Evolutionary conservation across 2,113 vertebrate genomes (phyloP), one percentile per base, ranked within the genome.

Genomic region (Nannobrachium achirus): DNA sequence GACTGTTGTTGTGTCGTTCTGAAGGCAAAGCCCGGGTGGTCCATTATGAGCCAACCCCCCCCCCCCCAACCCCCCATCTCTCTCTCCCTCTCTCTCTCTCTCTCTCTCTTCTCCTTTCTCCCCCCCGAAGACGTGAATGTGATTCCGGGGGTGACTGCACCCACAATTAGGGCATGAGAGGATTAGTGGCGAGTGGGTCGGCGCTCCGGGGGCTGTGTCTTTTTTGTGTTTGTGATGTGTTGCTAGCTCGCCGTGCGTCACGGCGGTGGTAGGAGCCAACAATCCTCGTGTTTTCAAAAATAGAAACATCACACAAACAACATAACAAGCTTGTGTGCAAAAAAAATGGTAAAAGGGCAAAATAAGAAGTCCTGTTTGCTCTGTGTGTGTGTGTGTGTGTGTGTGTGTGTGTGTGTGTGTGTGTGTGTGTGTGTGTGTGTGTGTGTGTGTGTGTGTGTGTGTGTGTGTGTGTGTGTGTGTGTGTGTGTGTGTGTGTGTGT

Each of bases 111-210:
- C 10, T 2, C 13, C 13, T 56, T 8, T 18, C 11, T 46, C 19
- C 50, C 55, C 19, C 50, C 55, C 33, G 1, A 61, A 80, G 78
- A 84, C 60, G 69, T 79, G 67, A 87, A 81, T 88, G 69, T 79
- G 67, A 87, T 80, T 88, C 75, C 69, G 79, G 83, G n/a, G 84
- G 81, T 81, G 84, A 80, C 61, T 73, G 75, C 68, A 75, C 66
- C 78, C 81, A 86, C 84, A 89, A 87, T 90, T 88, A 88, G 90
- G 84, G 75, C 86, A 87, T 62, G 75, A 67, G 70, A 80, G 85
- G 91, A 91, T 92, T 91, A 89, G 75, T 68, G 83, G 74, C 57
- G 48, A 87, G 82, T 71, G 62, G 69, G 86, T 78, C 78, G 73
- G 80, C 81, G 81, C 86, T 88, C n/a, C 83, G 67, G 68, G 79